These are phyloP conservation scores for Tribolium madens DNA, from an alignment of 1,140 invertebrate species.

Conservation along the genomic window DNA sequence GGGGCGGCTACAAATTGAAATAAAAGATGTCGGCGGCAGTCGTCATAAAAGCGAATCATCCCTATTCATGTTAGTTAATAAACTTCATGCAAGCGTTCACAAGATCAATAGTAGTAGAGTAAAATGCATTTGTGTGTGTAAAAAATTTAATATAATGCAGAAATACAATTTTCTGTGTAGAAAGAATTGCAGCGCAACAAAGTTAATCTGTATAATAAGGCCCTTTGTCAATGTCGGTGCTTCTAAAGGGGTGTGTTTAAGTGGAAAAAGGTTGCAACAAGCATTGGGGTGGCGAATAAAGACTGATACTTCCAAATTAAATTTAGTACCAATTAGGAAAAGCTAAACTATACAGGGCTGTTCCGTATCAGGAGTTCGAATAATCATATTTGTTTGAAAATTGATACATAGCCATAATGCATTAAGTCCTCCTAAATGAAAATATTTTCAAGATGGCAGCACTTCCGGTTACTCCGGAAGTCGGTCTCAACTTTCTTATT, in stretches of 20 bases:
- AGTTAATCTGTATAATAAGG: conserved; percentile 63
- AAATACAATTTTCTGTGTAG: background rate
- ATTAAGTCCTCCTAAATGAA: no score
- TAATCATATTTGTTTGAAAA: no score
- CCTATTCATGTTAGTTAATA: conserved; percentile 25
- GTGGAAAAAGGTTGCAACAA: conserved; percentile 32
- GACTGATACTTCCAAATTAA: conserved; percentile 21
- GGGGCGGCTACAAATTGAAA: background rate
- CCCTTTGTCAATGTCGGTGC: conserved; percentile 60
- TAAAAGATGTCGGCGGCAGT: background rate
- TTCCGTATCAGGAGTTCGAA: no score
- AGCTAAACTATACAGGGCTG: no score
- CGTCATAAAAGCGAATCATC: conserved; percentile 16
- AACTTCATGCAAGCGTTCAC: background rate
- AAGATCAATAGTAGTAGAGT: background rate
- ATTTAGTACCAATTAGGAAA: background rate
- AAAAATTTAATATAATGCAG: background rate
- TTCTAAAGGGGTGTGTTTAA: conserved; percentile 44
- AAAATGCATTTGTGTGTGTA: background rate
- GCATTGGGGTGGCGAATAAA: conserved; percentile 47
- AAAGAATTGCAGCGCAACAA: conserved; percentile 34
- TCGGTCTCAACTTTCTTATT: no score
- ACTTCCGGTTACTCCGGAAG: no score
- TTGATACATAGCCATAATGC: no score
- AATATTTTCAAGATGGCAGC: no score